Percentiles rank a stretch among this genome's conserved stretches.
Evolutionary conservation across 2,888 invertebrate genomes (phyloP).

Genomic region (Chelonus formosanus): DNA sequence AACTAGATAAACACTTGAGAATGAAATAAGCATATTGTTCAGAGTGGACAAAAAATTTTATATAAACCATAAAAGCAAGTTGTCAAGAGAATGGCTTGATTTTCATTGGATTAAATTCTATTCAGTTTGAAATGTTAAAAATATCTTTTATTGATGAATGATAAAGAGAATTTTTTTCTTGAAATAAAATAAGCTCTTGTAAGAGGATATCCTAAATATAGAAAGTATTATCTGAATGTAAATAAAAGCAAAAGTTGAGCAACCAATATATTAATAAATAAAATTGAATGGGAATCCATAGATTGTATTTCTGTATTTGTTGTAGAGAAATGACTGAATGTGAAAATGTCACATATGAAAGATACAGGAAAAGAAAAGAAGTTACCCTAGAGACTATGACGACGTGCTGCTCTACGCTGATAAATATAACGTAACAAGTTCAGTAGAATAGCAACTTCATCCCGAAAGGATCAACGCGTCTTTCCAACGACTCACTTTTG

Average conservation of each 20-base stretch:
- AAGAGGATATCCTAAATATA: too few relatives aligned
- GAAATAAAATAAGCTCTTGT: too few relatives aligned
- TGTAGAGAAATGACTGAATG: slow-evolving; percentile 30
- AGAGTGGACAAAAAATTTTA: slow-evolving; percentile 46
- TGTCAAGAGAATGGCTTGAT: background rate
- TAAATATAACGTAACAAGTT: slow-evolving; percentile 66
- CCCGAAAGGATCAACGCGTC: slow-evolving; percentile 64
- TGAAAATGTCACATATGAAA: slow-evolving; percentile 11
- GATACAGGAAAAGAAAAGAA: slow-evolving; percentile 44
- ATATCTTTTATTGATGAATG: too few relatives aligned
- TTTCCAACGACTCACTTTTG: slow-evolving; percentile 41
- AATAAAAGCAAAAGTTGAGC: background rate
- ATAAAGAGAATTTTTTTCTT: too few relatives aligned
- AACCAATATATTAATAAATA: slow-evolving; percentile 16
- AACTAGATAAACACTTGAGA: slow-evolving; percentile 50
- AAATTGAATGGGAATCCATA: slow-evolving; percentile 2
- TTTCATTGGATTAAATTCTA: background rate
- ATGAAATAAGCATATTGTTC: background rate
- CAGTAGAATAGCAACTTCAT: slow-evolving; percentile 64
- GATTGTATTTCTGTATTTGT: slow-evolving; percentile 28
- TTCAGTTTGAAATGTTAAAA: too few relatives aligned
- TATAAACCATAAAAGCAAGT: slow-evolving; percentile 22
- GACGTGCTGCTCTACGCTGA: slow-evolving; percentile 56
- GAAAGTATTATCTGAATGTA: too few relatives aligned
- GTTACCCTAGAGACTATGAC: slow-evolving; percentile 45